These are phyloP conservation scores for Chamaetylas fuelleborni DNA, from an alignment of 2,113 vertebrate genomes.

Conservation along the genomic window DNA sequence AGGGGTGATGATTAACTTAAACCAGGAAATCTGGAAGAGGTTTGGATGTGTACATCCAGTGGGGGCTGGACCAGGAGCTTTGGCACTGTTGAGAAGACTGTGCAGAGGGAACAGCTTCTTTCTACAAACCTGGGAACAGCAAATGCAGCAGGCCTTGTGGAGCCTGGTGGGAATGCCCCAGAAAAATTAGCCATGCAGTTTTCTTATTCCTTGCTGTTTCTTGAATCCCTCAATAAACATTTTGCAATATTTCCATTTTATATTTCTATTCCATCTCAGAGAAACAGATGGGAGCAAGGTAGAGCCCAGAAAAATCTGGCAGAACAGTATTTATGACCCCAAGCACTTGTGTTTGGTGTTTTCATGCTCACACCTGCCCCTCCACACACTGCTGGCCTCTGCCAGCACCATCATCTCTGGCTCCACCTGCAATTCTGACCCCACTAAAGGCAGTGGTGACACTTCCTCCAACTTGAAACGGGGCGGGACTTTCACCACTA, in stretches of 20 bases:
- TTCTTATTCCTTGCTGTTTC: neutral
- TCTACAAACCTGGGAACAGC: neutral
- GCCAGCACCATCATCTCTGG: accelerated
- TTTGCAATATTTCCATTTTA: neutral
- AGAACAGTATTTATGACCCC: neutral
- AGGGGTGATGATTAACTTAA: neutral
- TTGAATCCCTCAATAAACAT: neutral
- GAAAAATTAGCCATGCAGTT: neutral
- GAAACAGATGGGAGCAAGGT: neutral
- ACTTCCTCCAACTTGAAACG: neutral
- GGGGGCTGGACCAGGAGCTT: neutral
- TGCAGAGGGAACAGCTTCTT: neutral
- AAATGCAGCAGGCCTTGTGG: neutral
- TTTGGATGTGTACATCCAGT: neutral
- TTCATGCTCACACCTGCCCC: neutral
- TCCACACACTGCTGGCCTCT: neutral
- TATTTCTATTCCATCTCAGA: neutral
- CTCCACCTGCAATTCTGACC: neutral
- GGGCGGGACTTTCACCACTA: slow-evolving; percentile 3
- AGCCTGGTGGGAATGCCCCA: neutral
- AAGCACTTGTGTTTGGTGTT: neutral
- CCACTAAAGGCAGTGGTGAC: neutral
- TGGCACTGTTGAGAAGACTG: neutral
- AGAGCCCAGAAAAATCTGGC: neutral
- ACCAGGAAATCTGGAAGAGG: neutral